Percentiles rank a stretch among this genome's conserved stretches.
These are phyloP conservation scores for Sphinx pinastri DNA, from an alignment of 2,888 invertebrate genomes.

Conservation along the genomic window DNA sequence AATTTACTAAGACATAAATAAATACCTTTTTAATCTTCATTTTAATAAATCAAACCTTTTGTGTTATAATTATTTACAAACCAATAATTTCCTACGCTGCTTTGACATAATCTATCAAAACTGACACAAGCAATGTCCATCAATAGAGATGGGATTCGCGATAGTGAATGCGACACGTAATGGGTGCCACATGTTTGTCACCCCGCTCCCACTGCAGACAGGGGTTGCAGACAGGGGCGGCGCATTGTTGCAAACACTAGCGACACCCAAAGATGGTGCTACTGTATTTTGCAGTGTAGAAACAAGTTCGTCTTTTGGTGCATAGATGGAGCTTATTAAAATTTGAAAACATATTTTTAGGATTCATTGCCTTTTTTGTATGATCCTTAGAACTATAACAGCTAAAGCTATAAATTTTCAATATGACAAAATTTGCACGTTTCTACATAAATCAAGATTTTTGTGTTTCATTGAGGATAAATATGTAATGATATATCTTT, in stretches of 20 bases:
- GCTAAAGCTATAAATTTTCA: not conserved
- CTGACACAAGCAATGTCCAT: constrained; percentile 18
- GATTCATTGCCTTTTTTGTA: not conserved
- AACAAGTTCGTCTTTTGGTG: constrained; percentile 72
- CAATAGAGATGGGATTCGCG: constrained; percentile 27
- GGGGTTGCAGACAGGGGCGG: constrained; percentile 65
- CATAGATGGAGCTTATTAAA: constrained; percentile 63
- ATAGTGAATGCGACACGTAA: constrained; percentile 50
- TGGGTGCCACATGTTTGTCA: constrained; percentile 53
- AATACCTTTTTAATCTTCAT: not conserved
- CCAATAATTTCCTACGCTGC: too few species aligned
- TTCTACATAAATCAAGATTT: too few species aligned
- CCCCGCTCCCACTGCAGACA: constrained; percentile 63
- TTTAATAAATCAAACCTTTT: too few species aligned
- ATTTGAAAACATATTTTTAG: not conserved
- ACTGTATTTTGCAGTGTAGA: constrained; percentile 70
- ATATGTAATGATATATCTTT: too few species aligned
- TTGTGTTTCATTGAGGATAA: too few species aligned
- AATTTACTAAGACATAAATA: not conserved
- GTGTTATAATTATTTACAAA: too few species aligned
- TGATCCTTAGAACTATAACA: not conserved
- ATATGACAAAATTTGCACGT: too few species aligned
- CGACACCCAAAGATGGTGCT: constrained; percentile 76
- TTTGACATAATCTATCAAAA: not conserved
- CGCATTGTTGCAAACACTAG: constrained; percentile 69